Conservation (phyloP, 92 coral and sea anemone genomes). For the Hydrozoanthus gracilis region DNA sequence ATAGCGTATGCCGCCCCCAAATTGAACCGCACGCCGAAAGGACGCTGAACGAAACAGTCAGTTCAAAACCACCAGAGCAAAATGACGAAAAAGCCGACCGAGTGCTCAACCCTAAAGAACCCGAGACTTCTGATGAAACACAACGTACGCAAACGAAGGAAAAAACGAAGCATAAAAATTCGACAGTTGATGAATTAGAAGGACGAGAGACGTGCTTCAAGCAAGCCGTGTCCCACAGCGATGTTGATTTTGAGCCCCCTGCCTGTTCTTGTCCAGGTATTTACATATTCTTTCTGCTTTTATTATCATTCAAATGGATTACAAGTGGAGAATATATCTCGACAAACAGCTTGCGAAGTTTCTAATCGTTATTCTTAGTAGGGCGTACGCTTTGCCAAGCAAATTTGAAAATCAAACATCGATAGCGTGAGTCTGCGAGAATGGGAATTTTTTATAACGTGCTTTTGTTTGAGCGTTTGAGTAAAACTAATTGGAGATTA, state of each 20-base stretch:
- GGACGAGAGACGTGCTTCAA: slow-evolving; percentile 54
- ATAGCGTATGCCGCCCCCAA: slow-evolving; percentile 52
- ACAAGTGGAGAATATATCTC: slow-evolving; percentile 27
- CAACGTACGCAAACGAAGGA: slow-evolving; percentile 27
- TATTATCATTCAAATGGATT: slow-evolving; percentile 69
- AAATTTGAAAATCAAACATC: slow-evolving; percentile 32
- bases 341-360: slow-evolving; percentile 26
- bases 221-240: slow-evolving; percentile 77
- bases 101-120: slow-evolving; percentile 5
- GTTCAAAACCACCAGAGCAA: slow-evolving; percentile 4
- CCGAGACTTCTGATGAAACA: slow-evolving; percentile 13
- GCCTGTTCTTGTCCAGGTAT: slow-evolving; percentile 92
- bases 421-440: slow-evolving; percentile 81
- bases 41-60: slow-evolving; percentile 38
- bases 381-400: slow-evolving; percentile 35
- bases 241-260: slow-evolving; percentile 75
- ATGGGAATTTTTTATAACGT: slow-evolving; percentile 42
- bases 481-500: slow-evolving; percentile 94
- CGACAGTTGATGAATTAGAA: slow-evolving; percentile 32
- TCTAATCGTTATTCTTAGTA: neutral
- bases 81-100: slow-evolving; percentile 15
- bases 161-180: neutral
- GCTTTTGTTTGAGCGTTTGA: slow-evolving; percentile 89
- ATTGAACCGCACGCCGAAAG: slow-evolving; percentile 39
- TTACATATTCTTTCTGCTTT: slow-evolving; percentile 67